These are phyloP conservation scores for Etia nguti DNA, from an alignment of 2,113 vertebrate species.

Conservation along the genomic window DNA sequence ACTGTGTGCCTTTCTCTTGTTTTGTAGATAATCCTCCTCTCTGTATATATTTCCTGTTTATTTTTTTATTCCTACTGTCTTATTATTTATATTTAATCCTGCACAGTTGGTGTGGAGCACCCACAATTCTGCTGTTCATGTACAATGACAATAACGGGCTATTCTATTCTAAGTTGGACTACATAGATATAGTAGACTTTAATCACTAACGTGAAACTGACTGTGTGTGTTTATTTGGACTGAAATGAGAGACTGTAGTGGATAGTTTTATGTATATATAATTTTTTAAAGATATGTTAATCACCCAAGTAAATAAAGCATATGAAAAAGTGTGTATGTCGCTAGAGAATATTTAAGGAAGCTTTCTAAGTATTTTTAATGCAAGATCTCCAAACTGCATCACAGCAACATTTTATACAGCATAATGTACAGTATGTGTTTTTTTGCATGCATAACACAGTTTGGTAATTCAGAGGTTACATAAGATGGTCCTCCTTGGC, in stretches of 20 bases:
- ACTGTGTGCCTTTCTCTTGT: neutral
- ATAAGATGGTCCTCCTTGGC: neutral
- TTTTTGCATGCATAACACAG: neutral
- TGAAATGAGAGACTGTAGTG: neutral
- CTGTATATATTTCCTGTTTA: neutral
- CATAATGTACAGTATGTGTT: neutral
- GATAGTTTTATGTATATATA: neutral
- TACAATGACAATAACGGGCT: neutral
- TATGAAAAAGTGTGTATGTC: neutral
- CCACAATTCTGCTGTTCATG: neutral
- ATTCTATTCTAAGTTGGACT: neutral
- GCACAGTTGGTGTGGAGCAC: neutral
- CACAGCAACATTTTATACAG: neutral
- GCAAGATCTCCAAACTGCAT: neutral
- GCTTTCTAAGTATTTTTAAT: neutral
- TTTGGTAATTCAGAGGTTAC: neutral
- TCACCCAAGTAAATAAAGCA: neutral
- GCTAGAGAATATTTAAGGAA: neutral
- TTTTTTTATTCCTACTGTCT: neutral
- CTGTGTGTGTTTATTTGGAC: neutral
- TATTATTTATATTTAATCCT: neutral
- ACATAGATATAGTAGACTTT: neutral
- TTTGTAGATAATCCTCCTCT: neutral
- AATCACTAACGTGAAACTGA: neutral
- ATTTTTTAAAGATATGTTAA: neutral